Evolutionary conservation across 2,797 vertebrate genomes (phyloP).

Genomic region (Gymnothorax reevesii): DNA sequence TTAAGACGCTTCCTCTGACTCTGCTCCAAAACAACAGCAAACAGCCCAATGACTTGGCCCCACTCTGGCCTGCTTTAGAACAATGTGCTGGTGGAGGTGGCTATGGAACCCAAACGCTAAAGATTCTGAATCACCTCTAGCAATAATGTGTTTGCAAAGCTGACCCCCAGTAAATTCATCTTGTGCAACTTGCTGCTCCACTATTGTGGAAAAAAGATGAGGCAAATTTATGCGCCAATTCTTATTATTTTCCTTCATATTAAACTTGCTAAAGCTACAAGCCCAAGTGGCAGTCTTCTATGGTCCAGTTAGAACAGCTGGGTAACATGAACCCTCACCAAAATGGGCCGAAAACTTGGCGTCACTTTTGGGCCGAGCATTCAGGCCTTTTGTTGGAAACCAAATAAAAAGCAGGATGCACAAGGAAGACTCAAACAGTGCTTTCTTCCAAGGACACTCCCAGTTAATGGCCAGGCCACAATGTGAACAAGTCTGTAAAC

Average conservation of each 20-base stretch:
- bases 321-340: not conserved
- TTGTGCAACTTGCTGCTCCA: not conserved
- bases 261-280: not conserved
- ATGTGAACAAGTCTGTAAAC: not conserved
- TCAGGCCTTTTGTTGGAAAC: not conserved
- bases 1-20: not conserved
- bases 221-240: not conserved
- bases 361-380: not conserved
- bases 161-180: not conserved
- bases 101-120: not conserved
- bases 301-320: not conserved
- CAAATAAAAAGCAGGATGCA: not conserved
- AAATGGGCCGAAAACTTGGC: not conserved
- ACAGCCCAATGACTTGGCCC: not conserved
- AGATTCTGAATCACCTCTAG: not conserved
- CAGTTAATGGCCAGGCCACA: constrained; percentile 12
- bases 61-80: not conserved
- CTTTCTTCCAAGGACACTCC: not conserved
- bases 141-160: not conserved
- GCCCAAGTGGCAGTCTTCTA: not conserved
- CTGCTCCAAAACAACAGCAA: not conserved
- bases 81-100: not conserved
- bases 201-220: not conserved
- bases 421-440: not conserved
- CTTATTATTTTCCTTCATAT: not conserved